Evolutionary conservation across 2,113 vertebrate genomes (phyloP), one percentile per base, ranked within the genome.

Genomic region (Cyprinodon variegatus): DNA sequence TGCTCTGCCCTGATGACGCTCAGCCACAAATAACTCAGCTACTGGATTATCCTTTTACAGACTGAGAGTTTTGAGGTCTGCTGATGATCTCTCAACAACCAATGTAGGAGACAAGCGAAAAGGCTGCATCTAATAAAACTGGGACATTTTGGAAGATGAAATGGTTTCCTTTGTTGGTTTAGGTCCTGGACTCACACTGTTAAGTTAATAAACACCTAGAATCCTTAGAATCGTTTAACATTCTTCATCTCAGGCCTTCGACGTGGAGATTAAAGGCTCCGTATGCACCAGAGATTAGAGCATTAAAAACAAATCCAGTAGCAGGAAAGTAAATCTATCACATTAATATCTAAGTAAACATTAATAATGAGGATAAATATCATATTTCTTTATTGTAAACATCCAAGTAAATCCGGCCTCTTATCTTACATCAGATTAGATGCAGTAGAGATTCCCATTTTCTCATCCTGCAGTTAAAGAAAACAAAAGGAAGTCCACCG

Each of bases 41-140:
- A 20, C 14, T 37, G 43, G 53, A 60, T 83, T 87, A 75, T 83
- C 87, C 85, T 85, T 85, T 86, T 88, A 88, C 79, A 90, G 85
- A 70, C 80, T 70, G 63, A 61, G 48, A 50, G 61, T 45, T 78
- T 72, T 65, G 77, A 80, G 74, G 64, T 68, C 14, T 43, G 53
- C 69, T 38, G 61, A 53, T 4, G 45, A 37, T 17, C 11, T 67
- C 63, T 60, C 46, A 62, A 8, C 0, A 13, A 40, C 60, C 40
- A 12, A 50, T 66, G 65, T 66, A 22, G 10, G 41, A 20, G 37
- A 65, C 43, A 38, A 38, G 62, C 10, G 37, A 46, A 66, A 46
- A 22, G 12, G 12, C 39, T 65, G 45, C 61, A 22, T 76, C 83
- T 65, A 62, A 63, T 53, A 22, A 85, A 59, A 71, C 61, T 6